These are phyloP conservation scores for Pontoporia blainvillei DNA, from an alignment of 2,113 vertebrate genomes.

Conservation along the genomic window DNA sequence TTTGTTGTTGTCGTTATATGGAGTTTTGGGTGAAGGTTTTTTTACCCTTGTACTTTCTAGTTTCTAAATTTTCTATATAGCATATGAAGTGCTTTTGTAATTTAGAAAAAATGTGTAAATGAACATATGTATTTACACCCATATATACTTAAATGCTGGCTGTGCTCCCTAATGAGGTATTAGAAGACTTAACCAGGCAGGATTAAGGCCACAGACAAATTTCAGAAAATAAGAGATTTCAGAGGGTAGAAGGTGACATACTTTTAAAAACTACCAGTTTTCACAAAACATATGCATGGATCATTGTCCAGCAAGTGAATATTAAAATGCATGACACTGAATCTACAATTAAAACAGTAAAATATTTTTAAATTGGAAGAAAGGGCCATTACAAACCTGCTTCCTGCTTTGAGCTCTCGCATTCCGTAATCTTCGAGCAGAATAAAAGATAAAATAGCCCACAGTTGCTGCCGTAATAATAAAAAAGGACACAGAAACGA, in stretches of 20 bases:
- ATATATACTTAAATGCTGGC: slow-evolving; percentile 30
- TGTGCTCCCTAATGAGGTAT: neutral
- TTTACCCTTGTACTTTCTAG: slow-evolving; percentile 18
- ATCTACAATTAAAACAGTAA: slow-evolving; percentile 1
- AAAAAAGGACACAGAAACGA: slow-evolving; percentile 89
- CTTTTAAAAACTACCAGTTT: slow-evolving; percentile 4
- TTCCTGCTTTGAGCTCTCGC: slow-evolving; percentile 84
- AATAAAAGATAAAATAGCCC: slow-evolving; percentile 91
- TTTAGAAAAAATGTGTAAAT: slow-evolving; percentile 48
- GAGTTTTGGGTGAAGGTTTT: neutral
- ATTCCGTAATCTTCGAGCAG: slow-evolving; percentile 83
- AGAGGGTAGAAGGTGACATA: slow-evolving; percentile 2
- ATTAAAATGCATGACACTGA: slow-evolving; percentile 23
- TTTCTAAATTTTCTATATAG: slow-evolving; percentile 33
- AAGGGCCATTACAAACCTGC: slow-evolving; percentile 80
- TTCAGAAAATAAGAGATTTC: slow-evolving; percentile 27
- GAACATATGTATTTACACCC: slow-evolving; percentile 10
- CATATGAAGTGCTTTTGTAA: neutral
- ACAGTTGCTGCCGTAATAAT: slow-evolving; percentile 89
- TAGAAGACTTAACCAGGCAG: slow-evolving; percentile 36
- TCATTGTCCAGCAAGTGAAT: slow-evolving; percentile 8
- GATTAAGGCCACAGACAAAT: slow-evolving; percentile 39
- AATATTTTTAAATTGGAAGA: neutral
- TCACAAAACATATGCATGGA: neutral
- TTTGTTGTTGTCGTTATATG: neutral